These are phyloP conservation scores for Drosophila parthenogenetica DNA, from an alignment of 2,888 invertebrate genomes.

Conservation along the genomic window DNA sequence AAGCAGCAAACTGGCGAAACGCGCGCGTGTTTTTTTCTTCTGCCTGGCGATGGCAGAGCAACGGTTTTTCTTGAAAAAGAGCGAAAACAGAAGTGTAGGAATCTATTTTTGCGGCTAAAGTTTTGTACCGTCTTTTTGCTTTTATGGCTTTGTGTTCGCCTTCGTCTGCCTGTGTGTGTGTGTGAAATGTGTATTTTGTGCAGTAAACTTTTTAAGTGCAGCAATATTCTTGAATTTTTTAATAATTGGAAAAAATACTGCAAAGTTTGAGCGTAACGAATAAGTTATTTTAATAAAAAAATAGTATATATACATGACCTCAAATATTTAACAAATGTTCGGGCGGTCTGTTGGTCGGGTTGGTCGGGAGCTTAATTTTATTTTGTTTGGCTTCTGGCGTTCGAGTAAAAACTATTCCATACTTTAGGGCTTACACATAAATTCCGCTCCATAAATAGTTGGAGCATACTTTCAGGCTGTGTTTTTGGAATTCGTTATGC, in stretches of 20 bases:
- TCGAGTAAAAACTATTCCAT: constrained; percentile 4
- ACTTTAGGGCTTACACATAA: constrained; percentile 1
- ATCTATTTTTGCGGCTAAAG: constrained; percentile 72
- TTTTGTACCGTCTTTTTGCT: constrained; percentile 47
- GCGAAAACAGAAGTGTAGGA: constrained; percentile 53
- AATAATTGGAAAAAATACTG: constrained; percentile 46
- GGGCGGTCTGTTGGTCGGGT: no score
- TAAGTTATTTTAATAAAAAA: constrained; percentile 50
- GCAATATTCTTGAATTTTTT: constrained; percentile 51
- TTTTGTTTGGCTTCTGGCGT: constrained; percentile 13
- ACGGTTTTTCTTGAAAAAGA: constrained; percentile 30
- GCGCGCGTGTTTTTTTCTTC: constrained; percentile 58
- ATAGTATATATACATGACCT: neutral
- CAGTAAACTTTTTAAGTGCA: constrained; percentile 57
- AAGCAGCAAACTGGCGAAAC: constrained; percentile 41
- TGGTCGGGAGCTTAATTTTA: neutral
- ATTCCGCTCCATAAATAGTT: neutral
- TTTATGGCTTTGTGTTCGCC: constrained; percentile 45
- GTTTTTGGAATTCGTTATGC: constrained; percentile 1
- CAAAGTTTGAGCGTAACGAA: constrained; percentile 24
- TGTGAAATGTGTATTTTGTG: constrained; percentile 21
- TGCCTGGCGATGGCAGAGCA: constrained; percentile 29
- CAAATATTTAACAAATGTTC: neutral
- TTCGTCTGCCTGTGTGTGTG: constrained; percentile 9
- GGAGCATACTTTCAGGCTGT: constrained; percentile 3